phyloP scores from a whole-genome alignment of 2,113 vertebrate genomes.

The Bambusicola thoracicus region DNA sequence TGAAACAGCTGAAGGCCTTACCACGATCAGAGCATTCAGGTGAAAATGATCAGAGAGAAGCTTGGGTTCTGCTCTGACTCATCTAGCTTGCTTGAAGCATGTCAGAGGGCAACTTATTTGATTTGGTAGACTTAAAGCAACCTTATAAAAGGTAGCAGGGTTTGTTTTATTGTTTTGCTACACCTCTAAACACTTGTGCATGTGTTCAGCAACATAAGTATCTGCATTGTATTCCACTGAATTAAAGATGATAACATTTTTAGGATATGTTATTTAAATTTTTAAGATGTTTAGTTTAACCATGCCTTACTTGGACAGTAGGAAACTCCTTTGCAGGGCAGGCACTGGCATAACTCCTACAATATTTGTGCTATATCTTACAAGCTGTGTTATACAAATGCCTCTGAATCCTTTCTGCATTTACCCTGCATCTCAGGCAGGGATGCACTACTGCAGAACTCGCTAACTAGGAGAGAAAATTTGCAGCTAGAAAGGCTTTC shows the following conservation, averaged over 20 bases:
- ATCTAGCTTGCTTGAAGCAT: neutral
- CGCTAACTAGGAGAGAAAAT: neutral
- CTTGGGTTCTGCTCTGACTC: neutral
- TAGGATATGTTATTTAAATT: neutral
- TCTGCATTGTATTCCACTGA: neutral
- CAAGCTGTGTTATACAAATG: neutral
- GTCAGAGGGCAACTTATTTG: neutral
- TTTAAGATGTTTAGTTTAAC: neutral
- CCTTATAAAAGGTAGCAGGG: neutral
- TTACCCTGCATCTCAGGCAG: neutral
- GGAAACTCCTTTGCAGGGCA: neutral
- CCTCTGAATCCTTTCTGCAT: neutral
- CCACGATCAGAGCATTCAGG: conserved; percentile 96
- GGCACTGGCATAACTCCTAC: neutral
- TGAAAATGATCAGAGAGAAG: conserved; percentile 24
- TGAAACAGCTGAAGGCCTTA: conserved; percentile 96
- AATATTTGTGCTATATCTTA: neutral
- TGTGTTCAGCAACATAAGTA: neutral
- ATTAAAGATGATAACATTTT: neutral
- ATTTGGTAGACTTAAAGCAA: neutral
- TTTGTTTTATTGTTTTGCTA: neutral
- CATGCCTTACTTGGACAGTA: neutral
- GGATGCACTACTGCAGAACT: neutral
- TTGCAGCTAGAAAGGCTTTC: neutral
- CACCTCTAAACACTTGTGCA: neutral